Evolutionary conservation across 2,113 vertebrate species (phyloP).

Genomic region (Meriones unguiculatus): DNA sequence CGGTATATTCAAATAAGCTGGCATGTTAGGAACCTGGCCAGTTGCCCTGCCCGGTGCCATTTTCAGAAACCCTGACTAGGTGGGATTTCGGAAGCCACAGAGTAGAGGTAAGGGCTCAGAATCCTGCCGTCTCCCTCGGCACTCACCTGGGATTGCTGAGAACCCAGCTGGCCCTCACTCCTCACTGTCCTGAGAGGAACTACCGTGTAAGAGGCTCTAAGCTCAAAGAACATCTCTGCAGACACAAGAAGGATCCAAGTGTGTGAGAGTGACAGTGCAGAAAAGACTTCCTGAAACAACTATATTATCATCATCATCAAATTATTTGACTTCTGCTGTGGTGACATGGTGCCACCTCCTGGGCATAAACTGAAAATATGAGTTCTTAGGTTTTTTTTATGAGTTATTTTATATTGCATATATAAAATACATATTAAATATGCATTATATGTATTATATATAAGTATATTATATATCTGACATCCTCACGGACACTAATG

Average conservation of each 20-base stretch:
- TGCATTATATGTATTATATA: too few relatives aligned
- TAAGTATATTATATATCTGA: too few relatives aligned
- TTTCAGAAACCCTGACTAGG: conserved; percentile 8
- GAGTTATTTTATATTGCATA: background rate
- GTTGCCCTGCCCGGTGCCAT: background rate
- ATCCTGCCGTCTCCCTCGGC: background rate
- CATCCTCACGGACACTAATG: too few relatives aligned
- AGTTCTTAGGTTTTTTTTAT: background rate
- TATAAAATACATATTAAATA: too few relatives aligned
- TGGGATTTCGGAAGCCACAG: background rate
- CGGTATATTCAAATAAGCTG: background rate
- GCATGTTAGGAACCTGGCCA: background rate
- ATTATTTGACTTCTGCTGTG: background rate
- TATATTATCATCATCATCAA: background rate
- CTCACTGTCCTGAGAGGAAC: background rate
- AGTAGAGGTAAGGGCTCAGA: background rate
- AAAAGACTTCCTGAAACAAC: background rate
- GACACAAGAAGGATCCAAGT: background rate
- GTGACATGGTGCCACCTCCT: conserved; percentile 39
- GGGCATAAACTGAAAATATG: conserved; percentile 12
- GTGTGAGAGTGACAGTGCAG: background rate
- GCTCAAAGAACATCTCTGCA: background rate
- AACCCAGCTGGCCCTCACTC: background rate
- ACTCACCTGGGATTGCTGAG: background rate
- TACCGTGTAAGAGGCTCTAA: background rate